Evolutionary conservation across 2,888 invertebrate genomes (phyloP).

Genomic region (Cryptophagus acutangulus): DNA sequence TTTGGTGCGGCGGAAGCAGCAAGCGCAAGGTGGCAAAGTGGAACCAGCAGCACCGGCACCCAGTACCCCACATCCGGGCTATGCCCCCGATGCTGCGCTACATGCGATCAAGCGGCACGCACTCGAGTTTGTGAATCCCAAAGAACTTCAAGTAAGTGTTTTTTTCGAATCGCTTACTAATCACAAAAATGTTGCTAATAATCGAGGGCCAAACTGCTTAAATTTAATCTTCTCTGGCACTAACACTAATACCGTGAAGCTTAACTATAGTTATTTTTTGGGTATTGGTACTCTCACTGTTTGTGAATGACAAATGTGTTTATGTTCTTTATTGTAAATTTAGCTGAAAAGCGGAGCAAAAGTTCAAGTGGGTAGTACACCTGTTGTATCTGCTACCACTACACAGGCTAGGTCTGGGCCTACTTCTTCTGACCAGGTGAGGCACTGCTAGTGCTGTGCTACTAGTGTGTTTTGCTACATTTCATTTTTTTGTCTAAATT

Average conservation of each 20-base stretch:
- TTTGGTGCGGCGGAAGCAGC: constrained; percentile 61
- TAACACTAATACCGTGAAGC: too few relatives aligned
- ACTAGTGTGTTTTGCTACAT: neutral
- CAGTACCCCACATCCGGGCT: constrained; percentile 67
- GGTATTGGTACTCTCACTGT: too few relatives aligned
- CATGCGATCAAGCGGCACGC: constrained; percentile 97
- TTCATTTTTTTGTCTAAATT: constrained; percentile 1
- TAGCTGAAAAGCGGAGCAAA: constrained; percentile 53
- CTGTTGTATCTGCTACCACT: constrained; percentile 48
- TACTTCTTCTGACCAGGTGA: constrained; percentile 58
- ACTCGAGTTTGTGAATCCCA: constrained; percentile 81
- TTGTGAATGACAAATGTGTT: too few relatives aligned
- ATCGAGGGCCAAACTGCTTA: neutral
- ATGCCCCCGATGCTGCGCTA: constrained; percentile 91
- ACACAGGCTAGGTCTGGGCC: constrained; percentile 51
- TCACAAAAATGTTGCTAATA: neutral
- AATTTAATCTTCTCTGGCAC: neutral
- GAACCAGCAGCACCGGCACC: constrained; percentile 48
- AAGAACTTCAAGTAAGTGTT: constrained; percentile 74
- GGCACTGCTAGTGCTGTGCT: constrained; percentile 26
- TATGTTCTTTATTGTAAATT: constrained; percentile 24
- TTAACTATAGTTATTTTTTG: too few relatives aligned
- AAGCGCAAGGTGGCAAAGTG: constrained; percentile 52
- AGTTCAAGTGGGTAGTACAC: too few relatives aligned
- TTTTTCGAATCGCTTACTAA: neutral